Evolutionary conservation across 1,140 invertebrate genomes (phyloP).

Genomic region (Tetramorium simillimum): DNA sequence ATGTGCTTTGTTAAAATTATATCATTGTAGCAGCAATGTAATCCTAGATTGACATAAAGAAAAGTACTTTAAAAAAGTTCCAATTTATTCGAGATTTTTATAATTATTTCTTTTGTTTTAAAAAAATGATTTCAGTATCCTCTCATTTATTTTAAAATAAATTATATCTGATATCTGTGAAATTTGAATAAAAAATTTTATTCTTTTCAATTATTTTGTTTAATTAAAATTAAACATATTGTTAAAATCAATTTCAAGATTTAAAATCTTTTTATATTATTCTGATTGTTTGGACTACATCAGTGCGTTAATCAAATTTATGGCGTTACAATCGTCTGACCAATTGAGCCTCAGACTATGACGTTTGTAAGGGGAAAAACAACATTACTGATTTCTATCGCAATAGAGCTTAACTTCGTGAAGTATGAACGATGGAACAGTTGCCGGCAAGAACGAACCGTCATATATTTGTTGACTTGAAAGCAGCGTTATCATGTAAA

Average conservation of each 20-base stretch:
- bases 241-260: neutral
- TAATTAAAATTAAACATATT: slow-evolving; percentile 18
- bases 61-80: neutral
- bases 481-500: neutral
- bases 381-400: slow-evolving; percentile 12
- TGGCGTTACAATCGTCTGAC: neutral
- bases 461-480: neutral
- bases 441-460: neutral
- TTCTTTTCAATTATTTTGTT: neutral
- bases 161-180: neutral
- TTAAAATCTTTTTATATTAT: neutral
- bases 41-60: neutral
- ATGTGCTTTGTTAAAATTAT: neutral
- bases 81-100: neutral
- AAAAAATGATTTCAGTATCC: neutral
- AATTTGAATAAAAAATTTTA: neutral
- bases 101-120: neutral
- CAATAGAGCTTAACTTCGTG: slow-evolving; percentile 27
- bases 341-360: slow-evolving; percentile 23
- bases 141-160: slow-evolving; percentile 3
- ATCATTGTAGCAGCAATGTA: neutral
- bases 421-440: slow-evolving; percentile 34
- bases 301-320: neutral
- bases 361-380: slow-evolving; percentile 5
- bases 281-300: neutral